Base-by-base conservation (phyloP, 1,140 invertebrate species). In the Homarus americanus region DNA sequence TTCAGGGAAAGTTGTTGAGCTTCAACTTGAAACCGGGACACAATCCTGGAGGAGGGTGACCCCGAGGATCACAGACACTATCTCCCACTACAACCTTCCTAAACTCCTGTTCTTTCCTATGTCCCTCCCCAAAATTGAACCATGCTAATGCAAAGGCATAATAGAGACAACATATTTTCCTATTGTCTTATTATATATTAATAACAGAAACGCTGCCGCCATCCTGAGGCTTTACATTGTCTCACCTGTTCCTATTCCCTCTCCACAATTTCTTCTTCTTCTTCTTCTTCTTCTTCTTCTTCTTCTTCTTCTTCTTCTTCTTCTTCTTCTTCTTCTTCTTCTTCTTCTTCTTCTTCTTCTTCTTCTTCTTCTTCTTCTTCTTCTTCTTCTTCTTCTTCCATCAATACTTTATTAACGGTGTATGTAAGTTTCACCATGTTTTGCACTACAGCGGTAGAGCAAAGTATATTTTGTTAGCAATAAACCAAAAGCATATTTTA, bases 311-410 rank as follows among this genome's bases (percentile, higher is more conserved):
- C 53, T 63, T 63, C 53, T 63, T 63, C 53, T 63, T 63, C 53
- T 63, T 63, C 53, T 63, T 63, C 53, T 63, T 63, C 53, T 63
- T 63, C 53, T 63, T 63, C 53, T 63, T 63, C 53, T 63, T 63
- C 53, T 63, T 63, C 53, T 63, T 63, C 53, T 63, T 63, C 53
- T 63, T 63, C 53, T 63, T 63, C 53, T 63, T 63, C 53, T 63
- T 63, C 53, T 63, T 63, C 53, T 63, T 63, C 53, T 63, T 63
- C 53, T 63, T 63, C 53, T 63, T 63, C 53, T 63, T 63, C 53
- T 63, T 63, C 53, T 63, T 63, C 53, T 63, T 63, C 53, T 63
- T 63, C 53, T 63, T 63, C 53, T 63, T 63, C 53, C 53, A 63
- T 63, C 53, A 63, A 63, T n/a, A n/a, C n/a, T n/a, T n/a, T n/a